A percentile compares a stretch with the other conserved stretches of the same genome.
phyloP scores from a whole-genome alignment of 2,888 invertebrate species.

The Drosophila mulleri region DNA sequence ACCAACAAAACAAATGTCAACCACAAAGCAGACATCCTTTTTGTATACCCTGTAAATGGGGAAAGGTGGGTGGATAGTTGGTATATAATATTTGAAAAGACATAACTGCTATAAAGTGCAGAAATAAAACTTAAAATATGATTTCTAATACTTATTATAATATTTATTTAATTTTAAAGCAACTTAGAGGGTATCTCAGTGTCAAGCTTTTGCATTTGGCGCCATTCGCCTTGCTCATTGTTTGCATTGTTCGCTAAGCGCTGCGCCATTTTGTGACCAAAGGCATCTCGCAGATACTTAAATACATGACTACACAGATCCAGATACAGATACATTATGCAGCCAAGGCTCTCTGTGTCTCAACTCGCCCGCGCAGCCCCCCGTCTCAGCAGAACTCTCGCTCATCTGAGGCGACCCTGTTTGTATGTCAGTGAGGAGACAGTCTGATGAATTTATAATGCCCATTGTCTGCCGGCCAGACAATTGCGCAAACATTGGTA shows the following conservation, averaged over 20 bases:
- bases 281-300: constrained; percentile 70
- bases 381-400: not conserved
- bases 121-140: no score
- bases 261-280: constrained; percentile 77
- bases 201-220: not conserved
- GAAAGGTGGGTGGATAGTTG: not conserved
- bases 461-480: constrained; percentile 75
- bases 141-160: no score
- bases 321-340: constrained; percentile 76
- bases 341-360: constrained; percentile 27
- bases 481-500: constrained; percentile 68
- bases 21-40: constrained; percentile 69
- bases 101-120: no score
- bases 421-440: constrained; percentile 55
- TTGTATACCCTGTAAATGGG: constrained; percentile 20
- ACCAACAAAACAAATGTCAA: constrained; percentile 75
- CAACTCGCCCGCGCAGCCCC: no score
- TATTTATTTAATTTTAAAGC: not conserved
- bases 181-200: constrained; percentile 1
- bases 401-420: constrained; percentile 28
- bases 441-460: constrained; percentile 80
- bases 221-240: constrained; percentile 36
- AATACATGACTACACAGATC: constrained; percentile 41
- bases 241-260: constrained; percentile 73
- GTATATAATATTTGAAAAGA: not conserved